A percentile compares a stretch with the other conserved stretches of the same genome.
Conservation (phyloP, 1,140 invertebrate species). For the Diorhabda carinulata region DNA sequence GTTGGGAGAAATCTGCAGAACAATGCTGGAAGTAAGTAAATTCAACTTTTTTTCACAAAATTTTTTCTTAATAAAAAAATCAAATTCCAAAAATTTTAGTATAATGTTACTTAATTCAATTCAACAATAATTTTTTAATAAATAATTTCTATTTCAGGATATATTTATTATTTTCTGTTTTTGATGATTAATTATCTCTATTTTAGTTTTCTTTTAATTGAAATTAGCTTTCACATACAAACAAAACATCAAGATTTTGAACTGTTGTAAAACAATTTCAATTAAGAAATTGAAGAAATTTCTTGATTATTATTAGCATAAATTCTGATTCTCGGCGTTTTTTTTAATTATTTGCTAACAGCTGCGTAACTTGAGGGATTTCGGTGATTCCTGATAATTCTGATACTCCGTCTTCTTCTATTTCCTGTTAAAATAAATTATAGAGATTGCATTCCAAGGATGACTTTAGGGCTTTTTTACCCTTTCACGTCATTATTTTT, state of each 20-base stretch:
- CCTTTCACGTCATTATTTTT: slow-evolving; percentile 1
- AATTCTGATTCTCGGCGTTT: too few species aligned
- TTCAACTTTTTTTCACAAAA: not conserved
- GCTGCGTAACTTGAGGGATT: too few species aligned
- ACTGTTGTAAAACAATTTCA: too few species aligned
- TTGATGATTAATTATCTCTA: not conserved
- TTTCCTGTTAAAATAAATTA: too few species aligned
- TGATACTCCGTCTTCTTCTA: too few species aligned
- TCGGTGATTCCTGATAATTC: too few species aligned
- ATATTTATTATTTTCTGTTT: slow-evolving; percentile 1
- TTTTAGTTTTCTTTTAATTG: not conserved
- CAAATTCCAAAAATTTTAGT: not conserved
- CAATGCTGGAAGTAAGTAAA: slow-evolving; percentile 37
- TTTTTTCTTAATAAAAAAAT: not conserved
- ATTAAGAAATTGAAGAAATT: too few species aligned
- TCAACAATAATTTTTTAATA: not conserved
- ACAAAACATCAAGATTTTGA: too few species aligned
- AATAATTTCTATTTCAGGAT: not conserved
- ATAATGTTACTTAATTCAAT: not conserved
- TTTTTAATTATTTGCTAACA: too few species aligned
- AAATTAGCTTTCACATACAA: not conserved
- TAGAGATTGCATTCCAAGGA: too few species aligned
- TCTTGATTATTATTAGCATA: too few species aligned
- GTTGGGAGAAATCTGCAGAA: slow-evolving; percentile 35
- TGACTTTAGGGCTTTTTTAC: not conserved